Evolutionary conservation across 2,888 invertebrate species (phyloP), one percentile per base, ranked within the genome.

Genomic region (Aproaerema taeniolella): DNA sequence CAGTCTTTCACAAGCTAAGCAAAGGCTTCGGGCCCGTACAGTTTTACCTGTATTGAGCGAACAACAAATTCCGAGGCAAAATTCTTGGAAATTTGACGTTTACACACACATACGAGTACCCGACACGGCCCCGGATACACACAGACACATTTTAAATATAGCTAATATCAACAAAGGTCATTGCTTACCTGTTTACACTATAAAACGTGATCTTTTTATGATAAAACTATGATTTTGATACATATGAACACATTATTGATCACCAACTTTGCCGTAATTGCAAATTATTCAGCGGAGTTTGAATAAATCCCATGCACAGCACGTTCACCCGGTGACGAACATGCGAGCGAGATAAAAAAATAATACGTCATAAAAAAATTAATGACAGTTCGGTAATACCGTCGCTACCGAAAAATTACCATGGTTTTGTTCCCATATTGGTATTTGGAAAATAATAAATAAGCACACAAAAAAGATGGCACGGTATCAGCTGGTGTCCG

Each of bases 21-120:
- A 26, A n/a, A 26, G 26, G 26, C 26, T 26, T 6, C 8, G 20
- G 8, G 8, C 5, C 20, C 8, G 8, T 26, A n/a, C 5, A 26
- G 8, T 6, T 65, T 66, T 69, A 72, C 69, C 72, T 72, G 67
- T 72, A 75, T 77, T 52, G 74, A 77, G 57, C 75, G 70, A 46
- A 41, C 49, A 41, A 39, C 56, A 26, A 26, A 26, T 54, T 55
- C 58, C 56, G 53, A 55, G 65, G 67, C 69, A 47, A 69, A 43
- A 61, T 83, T 83, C 82, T 65, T 42, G 70, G 82, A 82, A 83
- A 61, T 79, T 63, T 67, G 71, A 73, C 74, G 63, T 73, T 58
- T 63, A 77, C 66, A 58, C 67, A 70, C 66, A 64, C 61, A 43
- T 49, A 41, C 43, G 56, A 44, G 47, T 29, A 36, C 41, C 41